phyloP scores from a whole-genome alignment of 2,113 vertebrate species.

The Brevimyrus niger region DNA sequence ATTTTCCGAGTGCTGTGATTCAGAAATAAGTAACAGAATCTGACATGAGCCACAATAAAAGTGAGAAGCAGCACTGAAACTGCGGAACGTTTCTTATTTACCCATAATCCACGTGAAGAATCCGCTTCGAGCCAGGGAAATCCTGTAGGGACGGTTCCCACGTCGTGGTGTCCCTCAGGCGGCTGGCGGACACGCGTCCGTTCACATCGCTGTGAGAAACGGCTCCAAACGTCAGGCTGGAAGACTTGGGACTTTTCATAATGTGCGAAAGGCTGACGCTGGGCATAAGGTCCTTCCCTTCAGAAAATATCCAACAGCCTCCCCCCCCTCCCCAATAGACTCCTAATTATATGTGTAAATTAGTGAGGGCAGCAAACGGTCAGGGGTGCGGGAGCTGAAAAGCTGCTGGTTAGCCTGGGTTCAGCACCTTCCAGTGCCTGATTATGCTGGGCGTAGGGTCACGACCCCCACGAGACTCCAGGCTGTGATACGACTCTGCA shows the following conservation, averaged over 20 bases:
- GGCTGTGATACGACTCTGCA: background rate
- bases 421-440: background rate
- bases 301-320: constrained; percentile 7
- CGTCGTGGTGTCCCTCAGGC: background rate
- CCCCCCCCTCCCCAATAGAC: constrained; percentile 31
- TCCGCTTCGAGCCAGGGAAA: background rate
- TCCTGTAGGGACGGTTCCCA: background rate
- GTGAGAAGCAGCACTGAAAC: background rate
- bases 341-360: constrained; percentile 24
- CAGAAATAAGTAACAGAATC: background rate
- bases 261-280: background rate
- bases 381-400: background rate
- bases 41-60: background rate
- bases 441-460: background rate
- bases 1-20: background rate
- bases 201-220: background rate
- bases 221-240: background rate
- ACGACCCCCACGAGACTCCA: no score
- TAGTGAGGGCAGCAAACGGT: background rate
- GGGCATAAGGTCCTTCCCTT: constrained; percentile 21
- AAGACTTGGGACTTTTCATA: background rate
- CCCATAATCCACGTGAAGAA: background rate
- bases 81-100: background rate
- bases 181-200: background rate
- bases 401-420: background rate